Conservation (phyloP, 2,797 vertebrate species). For the Cyclopterus lumpus region DNA sequence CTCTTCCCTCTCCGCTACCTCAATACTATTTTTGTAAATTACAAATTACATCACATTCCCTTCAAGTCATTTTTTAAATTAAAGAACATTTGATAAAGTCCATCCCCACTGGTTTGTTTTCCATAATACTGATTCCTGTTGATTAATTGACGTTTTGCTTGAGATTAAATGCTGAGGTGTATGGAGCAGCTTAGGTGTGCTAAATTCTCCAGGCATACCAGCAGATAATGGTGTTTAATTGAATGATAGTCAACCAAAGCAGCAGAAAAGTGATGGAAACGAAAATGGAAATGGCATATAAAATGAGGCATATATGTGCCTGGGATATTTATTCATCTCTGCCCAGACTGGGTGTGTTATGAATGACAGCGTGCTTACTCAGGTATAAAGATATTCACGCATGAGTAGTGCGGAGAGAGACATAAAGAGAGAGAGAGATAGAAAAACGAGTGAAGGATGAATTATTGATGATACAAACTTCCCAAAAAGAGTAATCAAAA, state of each 20-base stretch:
- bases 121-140: conserved; percentile 56
- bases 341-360: conserved; percentile 59
- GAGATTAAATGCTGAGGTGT: conserved; percentile 58
- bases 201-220: conserved; percentile 48
- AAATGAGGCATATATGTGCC: conserved; percentile 70
- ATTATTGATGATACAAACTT: conserved; percentile 74
- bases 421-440: conserved; percentile 15
- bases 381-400: conserved; percentile 71
- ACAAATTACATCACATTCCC: conserved; percentile 53
- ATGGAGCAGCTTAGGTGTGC: conserved; percentile 52
- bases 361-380: conserved; percentile 76
- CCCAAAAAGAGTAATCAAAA: conserved; percentile 61
- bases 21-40: conserved; percentile 45
- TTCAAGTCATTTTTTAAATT: conserved; percentile 66
- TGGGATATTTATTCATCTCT: conserved; percentile 69
- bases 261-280: conserved; percentile 60
- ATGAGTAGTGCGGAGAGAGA: conserved; percentile 53
- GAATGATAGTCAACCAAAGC: conserved; percentile 69
- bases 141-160: conserved; percentile 71
- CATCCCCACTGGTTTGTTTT: conserved; percentile 53
- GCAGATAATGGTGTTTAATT: conserved; percentile 76
- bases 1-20: conserved; percentile 16
- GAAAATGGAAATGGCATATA: conserved; percentile 65
- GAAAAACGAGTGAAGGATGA: conserved; percentile 54
- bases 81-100: conserved; percentile 67